Evolutionary conservation across 1,140 invertebrate species (phyloP), one percentile per base, ranked within the genome.

Genomic region (Stegodyphus dumicola): DNA sequence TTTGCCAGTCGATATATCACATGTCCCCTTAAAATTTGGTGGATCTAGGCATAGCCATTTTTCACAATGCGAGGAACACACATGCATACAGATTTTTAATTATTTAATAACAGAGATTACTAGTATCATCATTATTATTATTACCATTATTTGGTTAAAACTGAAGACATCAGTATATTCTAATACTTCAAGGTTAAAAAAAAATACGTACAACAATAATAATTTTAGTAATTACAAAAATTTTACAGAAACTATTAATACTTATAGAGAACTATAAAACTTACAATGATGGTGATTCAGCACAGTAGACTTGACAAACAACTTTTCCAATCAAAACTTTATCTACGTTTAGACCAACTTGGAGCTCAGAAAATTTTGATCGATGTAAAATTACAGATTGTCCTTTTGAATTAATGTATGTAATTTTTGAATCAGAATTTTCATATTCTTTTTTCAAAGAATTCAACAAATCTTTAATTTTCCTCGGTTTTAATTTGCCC

Each of bases 221-320:
- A 67, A 67, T 17, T 52, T 18, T 69, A 54, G 7, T 17, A 17
- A 67, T 17, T 17, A 6, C 7, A 67, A 13, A n/a, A n/a, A 2
- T 67, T 67, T n/a, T 67, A 67, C 5, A 7, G 18, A 67, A 67
- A 17, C 7, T 67, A 67, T 13, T 17, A 67, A 67, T 67, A 67
- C 7, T 67, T 17, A 67, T 17, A 67, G 17, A 71, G 10, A 71
- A 71, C 6, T 13, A n/a, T n/a, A 2, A 49, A 48, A 71, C 93
- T 94, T 92, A 95, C 94, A 96, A 96, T 88, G 95, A 94, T 69
- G 95, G 94, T 73, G 92, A 92, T 88, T 94, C 94, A 65, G 94
- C 93, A 87, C 93, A 93, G 86, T 94, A 92, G 80, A 96, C 93
- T 88, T 94, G 94, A 87, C 94, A 95, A 3, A 96, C 93, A n/a